Percentiles rank a stretch among this genome's conserved stretches.
These are phyloP conservation scores for Stenodema calcarata DNA, from an alignment of 2,888 invertebrate species.

Conservation along the genomic window DNA sequence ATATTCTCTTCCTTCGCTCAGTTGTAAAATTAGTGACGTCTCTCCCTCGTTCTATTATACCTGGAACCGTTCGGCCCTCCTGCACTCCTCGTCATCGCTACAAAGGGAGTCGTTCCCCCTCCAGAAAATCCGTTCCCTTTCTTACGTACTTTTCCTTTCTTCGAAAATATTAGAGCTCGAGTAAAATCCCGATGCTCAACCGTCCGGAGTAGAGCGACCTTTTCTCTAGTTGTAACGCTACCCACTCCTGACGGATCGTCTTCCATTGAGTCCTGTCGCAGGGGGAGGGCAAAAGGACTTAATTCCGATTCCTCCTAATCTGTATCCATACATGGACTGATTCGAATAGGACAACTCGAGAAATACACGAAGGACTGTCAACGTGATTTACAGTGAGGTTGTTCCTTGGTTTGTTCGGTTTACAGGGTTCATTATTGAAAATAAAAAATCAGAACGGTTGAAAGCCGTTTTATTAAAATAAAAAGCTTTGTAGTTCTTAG, in stretches of 20 bases:
- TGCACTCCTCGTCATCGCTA: neutral
- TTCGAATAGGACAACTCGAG: too few species aligned
- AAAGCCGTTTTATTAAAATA: too few species aligned
- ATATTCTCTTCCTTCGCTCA: conserved; percentile 45
- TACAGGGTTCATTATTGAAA: too few species aligned
- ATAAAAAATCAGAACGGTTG: too few species aligned
- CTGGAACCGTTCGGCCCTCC: conserved; percentile 22
- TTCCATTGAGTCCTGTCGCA: neutral
- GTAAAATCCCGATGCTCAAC: conserved; percentile 24
- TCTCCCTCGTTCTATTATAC: conserved; percentile 33
- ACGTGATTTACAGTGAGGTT: too few species aligned
- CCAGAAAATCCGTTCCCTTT: neutral
- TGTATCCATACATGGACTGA: too few species aligned
- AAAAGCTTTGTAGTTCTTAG: too few species aligned
- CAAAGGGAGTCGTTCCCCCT: neutral
- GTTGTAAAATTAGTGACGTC: conserved; percentile 47
- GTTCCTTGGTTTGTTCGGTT: too few species aligned
- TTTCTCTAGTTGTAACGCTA: neutral
- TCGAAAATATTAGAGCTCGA: conserved; percentile 1
- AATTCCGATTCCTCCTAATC: too few species aligned
- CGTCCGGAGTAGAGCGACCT: neutral
- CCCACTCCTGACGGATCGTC: neutral
- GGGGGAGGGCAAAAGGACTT: too few species aligned
- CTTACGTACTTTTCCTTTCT: conserved; percentile 38
- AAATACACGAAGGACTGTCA: too few species aligned